Conservation (phyloP, 2,113 vertebrate species). For the Lonchura striata region DNA sequence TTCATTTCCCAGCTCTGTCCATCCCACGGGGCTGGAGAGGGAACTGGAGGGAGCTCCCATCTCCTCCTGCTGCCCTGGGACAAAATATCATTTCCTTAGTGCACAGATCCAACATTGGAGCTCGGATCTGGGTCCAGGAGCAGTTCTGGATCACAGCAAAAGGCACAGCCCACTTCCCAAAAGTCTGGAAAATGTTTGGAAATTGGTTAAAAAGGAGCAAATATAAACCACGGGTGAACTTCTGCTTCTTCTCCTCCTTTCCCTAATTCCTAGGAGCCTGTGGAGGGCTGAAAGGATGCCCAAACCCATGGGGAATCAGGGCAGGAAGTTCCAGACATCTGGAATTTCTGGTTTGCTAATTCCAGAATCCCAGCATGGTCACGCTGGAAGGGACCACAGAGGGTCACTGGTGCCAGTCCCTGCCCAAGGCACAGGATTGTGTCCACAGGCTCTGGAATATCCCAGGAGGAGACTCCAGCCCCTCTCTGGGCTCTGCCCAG, state of each 20-base stretch:
- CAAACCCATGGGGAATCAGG: neutral
- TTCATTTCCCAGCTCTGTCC: neutral
- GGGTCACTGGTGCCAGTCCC: neutral
- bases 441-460: neutral
- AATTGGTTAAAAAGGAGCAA: neutral
- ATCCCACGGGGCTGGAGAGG: neutral
- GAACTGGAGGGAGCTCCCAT: neutral
- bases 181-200: neutral
- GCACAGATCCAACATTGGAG: rapidly evolving
- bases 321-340: neutral
- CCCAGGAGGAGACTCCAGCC: neutral
- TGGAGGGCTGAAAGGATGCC: neutral
- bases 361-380: neutral
- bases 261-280: neutral
- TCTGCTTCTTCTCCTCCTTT: neutral
- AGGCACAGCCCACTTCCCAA: neutral
- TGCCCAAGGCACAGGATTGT: neutral
- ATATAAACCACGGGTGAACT: rapidly evolving
- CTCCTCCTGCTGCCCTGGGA: neutral
- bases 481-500: neutral
- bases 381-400: neutral
- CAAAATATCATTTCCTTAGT: neutral
- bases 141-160: neutral
- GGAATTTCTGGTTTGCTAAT: neutral
- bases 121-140: rapidly evolving